Percentiles rank a stretch among this genome's conserved stretches.
These are phyloP conservation scores for human (Homo sapiens) DNA, from an alignment of 2,113 vertebrate genomes.

Conservation along the genomic window DNA sequence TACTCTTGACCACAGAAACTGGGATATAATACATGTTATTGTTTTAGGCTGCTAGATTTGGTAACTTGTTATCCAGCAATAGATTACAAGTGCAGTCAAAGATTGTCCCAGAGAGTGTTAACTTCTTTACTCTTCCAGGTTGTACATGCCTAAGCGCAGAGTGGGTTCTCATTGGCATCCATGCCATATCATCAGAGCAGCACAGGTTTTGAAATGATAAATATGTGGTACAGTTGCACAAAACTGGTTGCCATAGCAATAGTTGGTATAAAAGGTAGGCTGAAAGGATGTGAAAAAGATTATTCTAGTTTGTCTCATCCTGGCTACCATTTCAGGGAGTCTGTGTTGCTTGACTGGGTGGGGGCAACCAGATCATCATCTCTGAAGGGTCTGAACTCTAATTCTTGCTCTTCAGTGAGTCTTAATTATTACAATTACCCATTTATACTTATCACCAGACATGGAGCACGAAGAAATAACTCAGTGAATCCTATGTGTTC, in stretches of 20 bases:
- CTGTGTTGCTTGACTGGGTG: neutral
- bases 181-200: neutral
- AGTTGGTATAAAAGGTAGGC: neutral
- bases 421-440: neutral
- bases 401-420: neutral
- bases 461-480: neutral
- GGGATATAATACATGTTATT: neutral
- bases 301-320: neutral
- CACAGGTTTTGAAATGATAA: neutral
- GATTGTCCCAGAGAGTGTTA: neutral
- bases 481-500: neutral
- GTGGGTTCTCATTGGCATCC: neutral
- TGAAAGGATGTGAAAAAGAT: neutral
- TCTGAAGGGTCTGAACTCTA: neutral
- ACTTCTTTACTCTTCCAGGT: neutral
- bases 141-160: neutral
- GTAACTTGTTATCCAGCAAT: neutral
- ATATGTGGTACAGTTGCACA: neutral
- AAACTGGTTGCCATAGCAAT: neutral
- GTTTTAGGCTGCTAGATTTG: neutral
- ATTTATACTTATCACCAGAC: neutral
- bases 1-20: neutral
- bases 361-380: neutral
- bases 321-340: neutral
- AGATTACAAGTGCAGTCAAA: neutral